Evolutionary conservation across 2,888 invertebrate genomes (phyloP), one percentile per base, ranked within the genome.

Genomic region (Macrophya annulata): DNA sequence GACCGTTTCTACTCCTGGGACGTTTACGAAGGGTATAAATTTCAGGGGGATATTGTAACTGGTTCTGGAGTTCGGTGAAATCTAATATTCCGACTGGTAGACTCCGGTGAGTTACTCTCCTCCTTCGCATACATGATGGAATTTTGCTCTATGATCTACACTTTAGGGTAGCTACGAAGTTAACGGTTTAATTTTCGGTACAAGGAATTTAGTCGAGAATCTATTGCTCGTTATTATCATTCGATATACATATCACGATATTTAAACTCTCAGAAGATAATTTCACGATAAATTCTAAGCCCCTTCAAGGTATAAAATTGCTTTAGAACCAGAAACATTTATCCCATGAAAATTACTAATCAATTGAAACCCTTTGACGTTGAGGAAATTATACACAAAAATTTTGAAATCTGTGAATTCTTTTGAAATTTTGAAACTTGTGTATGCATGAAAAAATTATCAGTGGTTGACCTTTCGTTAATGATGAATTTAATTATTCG

Each of bases 1-100:
- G 40, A 71, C 37, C n/a, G 17, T 71, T 40, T 76, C 12, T 48
- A 48, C 51, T 37, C 31, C 12, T 31, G 17, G 15, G 55, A 51
- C 48, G 77, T 77, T 77, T 77, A 77, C 77, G 51, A 77, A 31
- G 31, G 77, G 55, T 55, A 77, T 77, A 77, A 77, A 77, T 77
- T 77, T 77, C 51, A 55, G 31, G 51, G 25, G 31, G 51, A 31
- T 77, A 51, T 77, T 51, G 51, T 77, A 77, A 51, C 77, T 10
- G 77, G 77, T 51, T 55, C n/a, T 8, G 55, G 31, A 55, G 51
- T 77, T 77, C 31, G 51, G 48, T 77, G 77, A 51, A 55, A 77
- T 77, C 77, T 77, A 77, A 77, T 77, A 77, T 77, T 77, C 77
- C 77, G 37, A 77, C 45, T 77, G 25, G 31, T 31, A 74, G 74